Evolutionary conservation across 2,113 vertebrate genomes (phyloP).

Genomic region (Blennius ocellaris): DNA sequence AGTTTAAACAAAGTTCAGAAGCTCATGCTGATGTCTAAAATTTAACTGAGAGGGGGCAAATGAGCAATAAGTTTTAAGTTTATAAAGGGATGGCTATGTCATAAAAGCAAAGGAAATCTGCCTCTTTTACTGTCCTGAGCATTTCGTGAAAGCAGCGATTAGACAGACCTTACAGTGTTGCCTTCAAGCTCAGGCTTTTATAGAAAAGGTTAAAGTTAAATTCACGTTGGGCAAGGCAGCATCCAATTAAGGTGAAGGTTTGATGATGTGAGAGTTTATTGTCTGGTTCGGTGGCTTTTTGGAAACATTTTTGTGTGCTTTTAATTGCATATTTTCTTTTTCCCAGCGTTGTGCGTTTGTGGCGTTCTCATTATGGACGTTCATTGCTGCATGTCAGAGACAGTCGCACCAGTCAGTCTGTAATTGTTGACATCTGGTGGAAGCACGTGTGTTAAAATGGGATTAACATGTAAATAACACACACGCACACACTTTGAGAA

Average conservation of each 20-base stretch:
- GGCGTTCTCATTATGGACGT: constrained; percentile 43
- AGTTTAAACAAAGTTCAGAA: neutral
- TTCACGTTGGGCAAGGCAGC: constrained; percentile 9
- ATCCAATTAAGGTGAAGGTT: constrained; percentile 57
- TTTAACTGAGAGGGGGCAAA: neutral
- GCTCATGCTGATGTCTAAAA: neutral
- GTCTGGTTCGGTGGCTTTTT: constrained; percentile 41
- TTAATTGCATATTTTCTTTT: constrained; percentile 38
- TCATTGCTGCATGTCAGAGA: constrained; percentile 9
- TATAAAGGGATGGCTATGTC: neutral
- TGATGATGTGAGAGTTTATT: constrained; percentile 54
- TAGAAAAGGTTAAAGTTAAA: constrained; percentile 23
- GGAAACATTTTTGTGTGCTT: constrained; percentile 28
- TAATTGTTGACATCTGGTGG: constrained; percentile 70
- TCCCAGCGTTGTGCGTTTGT: constrained; percentile 46
- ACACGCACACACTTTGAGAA: neutral
- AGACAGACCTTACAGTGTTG: constrained; percentile 38
- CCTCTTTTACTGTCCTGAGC: constrained; percentile 2
- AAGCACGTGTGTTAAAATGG: constrained; percentile 37
- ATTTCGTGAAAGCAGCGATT: constrained; percentile 35
- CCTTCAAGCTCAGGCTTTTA: constrained; percentile 39
- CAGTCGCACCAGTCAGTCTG: constrained; percentile 21
- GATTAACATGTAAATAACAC: constrained; percentile 38
- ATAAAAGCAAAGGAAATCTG: constrained; percentile 21
- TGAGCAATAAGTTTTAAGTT: neutral